Conservation (phyloP, 2,113 vertebrate species). For the Ophiodon elongatus region DNA sequence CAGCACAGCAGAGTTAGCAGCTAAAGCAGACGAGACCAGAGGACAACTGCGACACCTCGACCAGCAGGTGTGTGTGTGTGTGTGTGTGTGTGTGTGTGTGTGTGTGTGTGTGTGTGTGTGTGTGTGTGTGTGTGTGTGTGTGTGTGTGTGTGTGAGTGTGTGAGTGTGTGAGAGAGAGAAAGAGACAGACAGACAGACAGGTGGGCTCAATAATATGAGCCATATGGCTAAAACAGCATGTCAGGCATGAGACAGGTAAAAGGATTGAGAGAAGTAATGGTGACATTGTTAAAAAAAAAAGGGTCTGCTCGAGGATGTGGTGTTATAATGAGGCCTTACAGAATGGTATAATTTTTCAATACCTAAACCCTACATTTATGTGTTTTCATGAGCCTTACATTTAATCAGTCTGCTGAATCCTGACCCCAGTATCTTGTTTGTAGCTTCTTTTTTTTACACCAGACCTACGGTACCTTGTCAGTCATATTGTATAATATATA, state of each 20-base stretch:
- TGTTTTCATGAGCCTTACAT: neutral
- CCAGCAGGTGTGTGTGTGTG: conserved; percentile 74
- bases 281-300: neutral
- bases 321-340: neutral
- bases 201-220: conserved; percentile 47
- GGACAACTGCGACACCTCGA: conserved; percentile 81
- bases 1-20: conserved; percentile 80
- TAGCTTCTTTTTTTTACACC: neutral
- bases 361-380: neutral
- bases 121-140: neutral
- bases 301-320: neutral
- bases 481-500: neutral
- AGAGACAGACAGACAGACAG: conserved; percentile 13
- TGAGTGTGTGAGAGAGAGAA: neutral
- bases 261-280: neutral
- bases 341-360: neutral
- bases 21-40: conserved; percentile 83
- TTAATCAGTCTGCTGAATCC: conserved; percentile 6
- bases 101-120: conserved; percentile 11
- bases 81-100: conserved; percentile 17
- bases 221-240: conserved; percentile 68
- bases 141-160: too few relatives aligned
- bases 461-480: neutral
- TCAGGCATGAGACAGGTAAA: conserved; percentile 14
- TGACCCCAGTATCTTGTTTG: neutral